Evolutionary conservation across 2,113 vertebrate genomes (phyloP).

Genomic region (Dasypus novemcinctus): DNA sequence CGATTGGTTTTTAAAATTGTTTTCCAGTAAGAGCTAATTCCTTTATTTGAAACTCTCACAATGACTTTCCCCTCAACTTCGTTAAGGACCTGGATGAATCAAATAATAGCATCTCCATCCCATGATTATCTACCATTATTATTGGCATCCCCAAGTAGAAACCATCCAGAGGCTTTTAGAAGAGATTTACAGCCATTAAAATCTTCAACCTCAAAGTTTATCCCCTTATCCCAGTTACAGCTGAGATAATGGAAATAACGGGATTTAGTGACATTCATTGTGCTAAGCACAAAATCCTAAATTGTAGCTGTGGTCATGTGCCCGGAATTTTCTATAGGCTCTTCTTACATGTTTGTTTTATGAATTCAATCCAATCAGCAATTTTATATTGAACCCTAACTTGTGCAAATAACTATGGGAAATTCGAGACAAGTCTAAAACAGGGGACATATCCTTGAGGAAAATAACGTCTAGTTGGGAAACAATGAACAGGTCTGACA

Average conservation of each 20-base stretch:
- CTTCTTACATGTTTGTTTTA: background rate
- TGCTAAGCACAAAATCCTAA: background rate
- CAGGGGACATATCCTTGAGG: background rate
- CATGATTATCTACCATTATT: conserved; percentile 48
- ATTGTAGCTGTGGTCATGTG: background rate
- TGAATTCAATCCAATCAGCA: background rate
- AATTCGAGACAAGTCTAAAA: conserved; percentile 6
- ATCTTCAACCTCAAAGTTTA: conserved; percentile 56
- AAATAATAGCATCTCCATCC: background rate
- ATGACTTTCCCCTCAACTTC: background rate
- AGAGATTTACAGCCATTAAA: conserved; percentile 1
- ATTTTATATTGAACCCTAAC: background rate
- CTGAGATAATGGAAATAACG: conserved; percentile 4
- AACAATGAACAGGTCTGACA: background rate
- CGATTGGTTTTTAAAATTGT: conserved; percentile 39
- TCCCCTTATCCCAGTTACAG: background rate
- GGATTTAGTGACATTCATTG: background rate
- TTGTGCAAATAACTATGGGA: background rate
- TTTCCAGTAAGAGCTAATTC: conserved; percentile 57
- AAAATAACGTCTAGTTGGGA: background rate
- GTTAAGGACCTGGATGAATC: conserved; percentile 13
- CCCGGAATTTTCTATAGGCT: background rate
- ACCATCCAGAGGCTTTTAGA: conserved; percentile 19
- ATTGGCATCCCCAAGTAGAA: background rate
- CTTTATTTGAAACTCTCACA: background rate